phyloP scores from a whole-genome alignment of 2,888 invertebrate genomes.

The Lithophane leautieri region DNA sequence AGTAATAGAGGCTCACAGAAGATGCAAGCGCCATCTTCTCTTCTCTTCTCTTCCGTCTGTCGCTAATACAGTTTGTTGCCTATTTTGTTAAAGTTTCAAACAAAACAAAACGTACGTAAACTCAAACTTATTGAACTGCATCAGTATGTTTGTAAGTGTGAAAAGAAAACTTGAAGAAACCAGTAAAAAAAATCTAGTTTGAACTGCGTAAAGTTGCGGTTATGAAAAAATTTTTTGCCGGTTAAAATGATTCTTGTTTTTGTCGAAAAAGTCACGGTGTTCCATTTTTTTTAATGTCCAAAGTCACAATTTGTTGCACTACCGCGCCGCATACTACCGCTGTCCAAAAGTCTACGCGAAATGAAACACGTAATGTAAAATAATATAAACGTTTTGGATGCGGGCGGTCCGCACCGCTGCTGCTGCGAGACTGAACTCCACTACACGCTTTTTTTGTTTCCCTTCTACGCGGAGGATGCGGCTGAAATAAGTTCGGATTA shows the following conservation, averaged over 20 bases:
- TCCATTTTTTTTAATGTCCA: constrained; percentile 83
- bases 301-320: constrained; percentile 88
- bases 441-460: constrained; percentile 83
- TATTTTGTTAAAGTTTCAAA: constrained; percentile 75
- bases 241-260: constrained; percentile 69
- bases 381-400: constrained; percentile 85
- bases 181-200: constrained; percentile 85
- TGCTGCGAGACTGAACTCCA: constrained; percentile 82
- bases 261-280: constrained; percentile 75
- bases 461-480: constrained; percentile 83
- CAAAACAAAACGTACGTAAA: constrained; percentile 82
- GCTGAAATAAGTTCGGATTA: constrained; percentile 83
- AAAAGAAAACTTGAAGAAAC: constrained; percentile 76
- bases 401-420: constrained; percentile 88
- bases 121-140: constrained; percentile 79
- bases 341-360: constrained; percentile 89
- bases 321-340: constrained; percentile 86
- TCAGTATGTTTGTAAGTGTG: constrained; percentile 76
- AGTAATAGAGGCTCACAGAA: constrained; percentile 93
- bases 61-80: constrained; percentile 80
- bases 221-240: constrained; percentile 81
- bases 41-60: constrained; percentile 79
- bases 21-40: constrained; percentile 91
- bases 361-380: constrained; percentile 89
- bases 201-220: constrained; percentile 88